These are phyloP conservation scores for Chloebia gouldiae DNA, from an alignment of 2,113 vertebrate species.

Conservation along the genomic window DNA sequence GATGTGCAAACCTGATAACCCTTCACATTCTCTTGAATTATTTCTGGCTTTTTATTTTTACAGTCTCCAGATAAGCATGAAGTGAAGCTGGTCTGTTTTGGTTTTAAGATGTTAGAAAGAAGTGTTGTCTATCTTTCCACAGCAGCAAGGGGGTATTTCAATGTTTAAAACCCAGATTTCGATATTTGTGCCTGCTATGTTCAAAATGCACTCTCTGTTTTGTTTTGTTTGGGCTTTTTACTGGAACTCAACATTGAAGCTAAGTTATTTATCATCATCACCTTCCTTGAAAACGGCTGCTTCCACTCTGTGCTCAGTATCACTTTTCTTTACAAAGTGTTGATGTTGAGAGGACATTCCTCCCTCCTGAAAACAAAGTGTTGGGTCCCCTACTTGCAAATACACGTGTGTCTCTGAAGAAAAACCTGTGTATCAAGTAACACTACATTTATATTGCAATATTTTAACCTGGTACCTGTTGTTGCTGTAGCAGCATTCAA, in stretches of 20 bases:
- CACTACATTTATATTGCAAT: slow-evolving; percentile 55
- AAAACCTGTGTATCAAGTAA: slow-evolving; percentile 47
- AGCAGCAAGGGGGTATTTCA: background rate
- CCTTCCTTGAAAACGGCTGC: background rate
- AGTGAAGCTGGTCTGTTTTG: background rate
- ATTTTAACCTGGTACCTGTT: slow-evolving; percentile 65
- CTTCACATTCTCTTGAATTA: background rate
- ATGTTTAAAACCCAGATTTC: background rate
- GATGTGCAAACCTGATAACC: background rate
- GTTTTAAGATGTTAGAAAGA: background rate
- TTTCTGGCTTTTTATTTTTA: background rate
- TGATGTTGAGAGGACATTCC: background rate
- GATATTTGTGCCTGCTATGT: background rate
- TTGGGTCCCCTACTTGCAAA: slow-evolving; percentile 30
- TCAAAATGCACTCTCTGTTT: background rate
- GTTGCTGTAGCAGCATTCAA: slow-evolving; percentile 52
- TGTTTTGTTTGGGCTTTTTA: slow-evolving; percentile 15
- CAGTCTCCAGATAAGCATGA: background rate
- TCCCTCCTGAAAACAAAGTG: background rate
- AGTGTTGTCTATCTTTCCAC: background rate
- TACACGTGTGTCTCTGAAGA: background rate
- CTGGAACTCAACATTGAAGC: slow-evolving; percentile 3
- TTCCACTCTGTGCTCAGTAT: background rate
- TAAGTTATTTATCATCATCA: slow-evolving; percentile 47
- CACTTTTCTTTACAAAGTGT: background rate